phyloP scores from a whole-genome alignment of 2,888 invertebrate species.

The Agrochola litura region DNA sequence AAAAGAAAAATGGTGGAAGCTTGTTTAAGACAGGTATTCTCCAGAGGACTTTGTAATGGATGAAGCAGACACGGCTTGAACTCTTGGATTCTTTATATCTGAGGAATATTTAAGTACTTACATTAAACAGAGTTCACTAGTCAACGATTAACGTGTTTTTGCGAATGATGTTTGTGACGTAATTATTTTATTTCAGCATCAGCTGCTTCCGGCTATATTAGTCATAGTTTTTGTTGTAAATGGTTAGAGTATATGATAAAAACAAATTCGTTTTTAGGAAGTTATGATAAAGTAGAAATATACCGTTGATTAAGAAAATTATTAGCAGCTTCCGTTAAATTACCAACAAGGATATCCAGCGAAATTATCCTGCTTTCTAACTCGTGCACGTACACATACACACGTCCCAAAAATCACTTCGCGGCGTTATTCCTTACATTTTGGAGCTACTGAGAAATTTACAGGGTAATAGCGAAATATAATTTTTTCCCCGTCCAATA shows the following conservation, averaged over 20 bases:
- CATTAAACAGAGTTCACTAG: conserved; percentile 20
- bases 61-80: conserved; percentile 48
- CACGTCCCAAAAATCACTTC: conserved; percentile 40
- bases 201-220: conserved; percentile 11
- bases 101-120: conserved; percentile 24
- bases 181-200: conserved; percentile 22
- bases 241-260: background rate
- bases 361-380: conserved; percentile 15
- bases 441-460: conserved; percentile 53
- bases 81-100: conserved; percentile 43
- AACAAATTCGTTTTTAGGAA: background rate
- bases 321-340: conserved; percentile 27
- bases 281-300: background rate
- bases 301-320: conserved; percentile 13
- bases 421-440: conserved; percentile 45
- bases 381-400: conserved; percentile 17
- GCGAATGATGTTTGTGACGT: conserved; percentile 15
- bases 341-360: conserved; percentile 16
- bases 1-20: conserved; percentile 48
- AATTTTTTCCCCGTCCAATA: conserved; percentile 68
- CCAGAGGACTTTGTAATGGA: conserved; percentile 57
- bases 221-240: background rate
- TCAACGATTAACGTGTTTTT: conserved; percentile 24
- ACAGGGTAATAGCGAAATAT: conserved; percentile 65
- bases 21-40: conserved; percentile 55